Evolutionary conservation across 1,140 invertebrate species (phyloP).

Genomic region (Centruroides sculpturatus): DNA sequence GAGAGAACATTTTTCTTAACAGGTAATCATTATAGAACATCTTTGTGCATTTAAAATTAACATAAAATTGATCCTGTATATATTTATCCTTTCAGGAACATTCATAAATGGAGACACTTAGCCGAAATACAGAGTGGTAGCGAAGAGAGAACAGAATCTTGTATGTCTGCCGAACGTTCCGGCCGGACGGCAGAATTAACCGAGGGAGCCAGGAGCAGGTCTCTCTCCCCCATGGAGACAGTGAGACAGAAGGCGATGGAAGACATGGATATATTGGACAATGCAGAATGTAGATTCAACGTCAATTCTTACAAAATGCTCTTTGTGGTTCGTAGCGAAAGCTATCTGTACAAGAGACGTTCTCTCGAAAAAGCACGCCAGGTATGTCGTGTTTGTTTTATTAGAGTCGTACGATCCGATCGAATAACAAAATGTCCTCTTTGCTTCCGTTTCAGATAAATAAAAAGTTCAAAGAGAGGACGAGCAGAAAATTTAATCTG

Average conservation of each 20-base stretch:
- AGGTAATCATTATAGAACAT: conserved; percentile 15
- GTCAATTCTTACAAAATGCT: conserved; percentile 54
- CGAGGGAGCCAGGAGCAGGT: neutral
- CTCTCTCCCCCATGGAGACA: neutral
- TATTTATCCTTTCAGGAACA: neutral
- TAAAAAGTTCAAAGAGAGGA: too few species aligned
- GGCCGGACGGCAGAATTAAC: neutral
- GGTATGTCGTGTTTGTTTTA: too few species aligned
- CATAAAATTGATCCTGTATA: neutral
- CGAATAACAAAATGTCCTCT: too few species aligned
- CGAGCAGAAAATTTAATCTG: too few species aligned
- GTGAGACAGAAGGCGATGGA: neutral
- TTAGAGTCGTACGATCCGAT: too few species aligned
- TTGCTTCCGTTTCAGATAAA: too few species aligned
- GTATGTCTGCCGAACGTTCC: neutral
- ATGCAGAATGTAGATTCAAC: conserved; percentile 55
- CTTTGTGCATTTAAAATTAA: neutral
- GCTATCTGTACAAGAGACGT: conserved; percentile 57
- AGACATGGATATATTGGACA: conserved; percentile 34
- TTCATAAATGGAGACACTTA: neutral
- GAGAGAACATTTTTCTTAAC: conserved; percentile 20
- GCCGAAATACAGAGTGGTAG: neutral
- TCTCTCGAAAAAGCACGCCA: conserved; percentile 48
- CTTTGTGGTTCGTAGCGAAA: conserved; percentile 62
- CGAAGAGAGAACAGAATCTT: neutral